Evolutionary conservation across 2,888 invertebrate genomes (phyloP), one percentile per base, ranked within the genome.

Genomic region (Diadromus collaris): DNA sequence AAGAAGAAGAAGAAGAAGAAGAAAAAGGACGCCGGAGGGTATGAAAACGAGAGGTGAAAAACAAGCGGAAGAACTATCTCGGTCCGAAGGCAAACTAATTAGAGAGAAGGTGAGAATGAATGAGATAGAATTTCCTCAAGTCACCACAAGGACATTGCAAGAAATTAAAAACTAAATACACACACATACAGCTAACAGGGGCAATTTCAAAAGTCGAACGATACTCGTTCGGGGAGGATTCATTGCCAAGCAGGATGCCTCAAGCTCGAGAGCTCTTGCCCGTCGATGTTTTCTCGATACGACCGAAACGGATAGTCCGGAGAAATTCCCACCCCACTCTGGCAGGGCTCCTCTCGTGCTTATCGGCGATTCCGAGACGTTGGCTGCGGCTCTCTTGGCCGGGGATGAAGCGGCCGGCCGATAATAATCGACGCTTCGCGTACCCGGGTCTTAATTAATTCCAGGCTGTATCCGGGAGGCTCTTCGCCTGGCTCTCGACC

Each of bases 361-460:
- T 79, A 81, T 81, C 81, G 73, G 78, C 51, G 76, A 76, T 81
- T 79, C 51, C 46, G 61, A 48, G 19, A 58, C 46, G 60, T 19
- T 24, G 34, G 32, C 29, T 58, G 27, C 44, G 19, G 21, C 32
- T 44, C 58, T 69, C 64, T 46, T 44, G 34, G 24, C 44, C 19
- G 29, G 48, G 29, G 32, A 48, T 51, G 41, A 58, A 56, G 56
- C 46, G 64, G 73, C 32, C 51, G 56, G 70, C 76, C 83, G 84
- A 85, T 83, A 82, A 83, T 83, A 82, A 86, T 86, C 86, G 86
- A 84, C 83, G 84, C 81, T 84, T 80, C 79, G 83, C 76, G 10
- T 24, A 85, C 85, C 84, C 83, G 84, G 84, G 78, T 85, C 85
- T 85, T 85, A 86, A 86, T 86, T 86, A 86, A 86, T 86, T 86